Evolutionary conservation across 2,888 invertebrate species (phyloP).

Genomic region (Lasiommata megera): DNA sequence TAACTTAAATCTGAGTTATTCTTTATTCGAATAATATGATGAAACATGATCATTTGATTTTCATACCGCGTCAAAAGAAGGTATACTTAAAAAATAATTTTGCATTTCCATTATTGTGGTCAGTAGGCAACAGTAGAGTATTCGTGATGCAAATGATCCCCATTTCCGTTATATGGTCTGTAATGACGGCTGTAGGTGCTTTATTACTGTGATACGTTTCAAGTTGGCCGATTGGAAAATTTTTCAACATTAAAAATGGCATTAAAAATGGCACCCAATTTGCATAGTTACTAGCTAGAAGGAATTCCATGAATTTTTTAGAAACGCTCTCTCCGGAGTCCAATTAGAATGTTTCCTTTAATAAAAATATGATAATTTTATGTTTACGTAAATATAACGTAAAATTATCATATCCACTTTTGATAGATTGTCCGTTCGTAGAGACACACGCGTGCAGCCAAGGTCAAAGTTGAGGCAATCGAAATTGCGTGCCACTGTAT

Average conservation of each 20-base stretch:
- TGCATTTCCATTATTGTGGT: not conserved
- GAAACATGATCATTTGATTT: too few relatives aligned
- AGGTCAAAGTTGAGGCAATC: constrained; percentile 38
- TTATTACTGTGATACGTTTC: constrained; percentile 34
- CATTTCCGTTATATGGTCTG: constrained; percentile 46
- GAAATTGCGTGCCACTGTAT: constrained; percentile 59
- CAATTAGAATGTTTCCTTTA: not conserved
- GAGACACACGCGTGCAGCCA: constrained; percentile 15
- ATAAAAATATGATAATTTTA: not conserved
- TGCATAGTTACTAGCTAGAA: constrained; percentile 23
- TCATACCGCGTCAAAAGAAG: too few relatives aligned
- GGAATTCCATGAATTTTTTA: constrained; percentile 23
- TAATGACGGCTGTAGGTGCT: constrained; percentile 46
- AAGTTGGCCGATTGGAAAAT: constrained; percentile 27
- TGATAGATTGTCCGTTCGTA: constrained; percentile 2
- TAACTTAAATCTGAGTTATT: too few relatives aligned
- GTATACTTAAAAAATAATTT: not conserved
- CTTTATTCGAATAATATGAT: too few relatives aligned
- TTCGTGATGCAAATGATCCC: constrained; percentile 38
- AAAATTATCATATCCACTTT: too few relatives aligned
- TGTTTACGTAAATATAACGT: not conserved
- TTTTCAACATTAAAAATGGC: constrained; percentile 26
- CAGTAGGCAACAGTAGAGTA: not conserved
- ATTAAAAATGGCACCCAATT: constrained; percentile 27
- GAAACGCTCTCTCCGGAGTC: not conserved